Evolutionary conservation across 2,113 vertebrate species (phyloP), one percentile per base, ranked within the genome.

Genomic region (Oreochromis tanganicae): DNA sequence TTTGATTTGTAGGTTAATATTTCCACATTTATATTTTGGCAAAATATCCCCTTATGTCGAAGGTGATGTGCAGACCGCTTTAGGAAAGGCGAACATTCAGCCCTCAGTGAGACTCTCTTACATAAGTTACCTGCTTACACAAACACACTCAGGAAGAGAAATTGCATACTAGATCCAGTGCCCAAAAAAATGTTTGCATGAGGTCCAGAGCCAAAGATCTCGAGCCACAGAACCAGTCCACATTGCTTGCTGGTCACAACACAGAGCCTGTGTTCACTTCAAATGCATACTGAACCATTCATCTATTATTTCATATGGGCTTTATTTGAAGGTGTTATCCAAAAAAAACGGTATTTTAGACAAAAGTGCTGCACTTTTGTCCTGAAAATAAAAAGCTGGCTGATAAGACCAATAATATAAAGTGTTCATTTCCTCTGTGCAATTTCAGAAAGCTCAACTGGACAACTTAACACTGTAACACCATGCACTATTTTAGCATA

Each of bases 151-250:
- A 54, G 82, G 80, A 82, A 83, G 68, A 89, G 83, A 92, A 93
- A 90, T 71, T 91, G 85, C 82, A 92, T 94, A 91, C 71, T 93
- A 86, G 83, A 92, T n/a, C 17, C 57, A 34, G 46, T 92, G 95
- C 93, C 95, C 91, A 92, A 91, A 93, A 91, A 95, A 96, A 96
- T 96, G 93, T 97, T 96, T 95, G 92, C 81, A 90, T 90, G 91
- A 87, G 95, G 91, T 93, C 89, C 87, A 83, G 83, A 92, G 94
- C 91, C 92, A 95, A 90, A 91, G 86, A 92, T 89, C 83, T 83
- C 56, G 75, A 93, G 86, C 92, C 87, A 89, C 92, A 93, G 82
- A 94, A 90, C 86, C 92, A 89, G 89, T 87, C 87, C 79, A 71
- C 85, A 78, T 85, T 11, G 61, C 82, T 88, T 36, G 46, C 9